Base-by-base conservation (phyloP, 2,888 invertebrate species). In the Tetragnatha montana region DNA sequence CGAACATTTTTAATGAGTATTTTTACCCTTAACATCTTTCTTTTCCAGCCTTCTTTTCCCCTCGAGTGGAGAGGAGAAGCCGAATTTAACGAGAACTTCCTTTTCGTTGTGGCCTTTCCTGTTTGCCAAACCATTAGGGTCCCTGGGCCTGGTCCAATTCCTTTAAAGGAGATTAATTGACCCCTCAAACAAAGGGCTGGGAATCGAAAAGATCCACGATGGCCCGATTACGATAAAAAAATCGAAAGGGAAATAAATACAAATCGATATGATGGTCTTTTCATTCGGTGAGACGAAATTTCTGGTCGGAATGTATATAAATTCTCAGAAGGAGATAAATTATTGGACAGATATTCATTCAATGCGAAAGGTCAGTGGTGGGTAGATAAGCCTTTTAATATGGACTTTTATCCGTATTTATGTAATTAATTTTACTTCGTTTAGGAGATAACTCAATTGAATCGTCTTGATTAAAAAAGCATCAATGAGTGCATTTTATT, bases 71-170 rank as follows among this genome's bases (percentile, higher is more conserved):
- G 17, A 60, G 14, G 60, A 60, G 17, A 60, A 60, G 60, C 60
- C 60, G 14, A 60, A 60, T 60, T 60, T 60, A 60, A 60, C 60
- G 60, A 60, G 7, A 17, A 60, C 60, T 60, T 60, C 17, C 60
- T 60, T 10, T 60, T 60, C 17, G 14, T 60, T 3, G 21, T 49
- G 17, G 4, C 60, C 12, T 21, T 21, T 19, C 51, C 14, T 12
- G n/a, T 76, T 76, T n/a, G 49, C 50, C n/a, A 76, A 76, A 50
- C 50, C 50, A 50, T 76, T 50, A 76, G 19, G 49, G 10, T 60
- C 35, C 35, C 60, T 68, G 78, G 68, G 78, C 17, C 21, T 17
- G 22, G 60, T 78, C 78, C 78, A 78, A 60, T 78, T 78, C 60
- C 8, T 21, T 60, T 50, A 49, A 17, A 60, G 60, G 12, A 60